Conservation (phyloP, 35 echinoderm and acorn worm species). For the Apostichopus japonicus region DNA sequence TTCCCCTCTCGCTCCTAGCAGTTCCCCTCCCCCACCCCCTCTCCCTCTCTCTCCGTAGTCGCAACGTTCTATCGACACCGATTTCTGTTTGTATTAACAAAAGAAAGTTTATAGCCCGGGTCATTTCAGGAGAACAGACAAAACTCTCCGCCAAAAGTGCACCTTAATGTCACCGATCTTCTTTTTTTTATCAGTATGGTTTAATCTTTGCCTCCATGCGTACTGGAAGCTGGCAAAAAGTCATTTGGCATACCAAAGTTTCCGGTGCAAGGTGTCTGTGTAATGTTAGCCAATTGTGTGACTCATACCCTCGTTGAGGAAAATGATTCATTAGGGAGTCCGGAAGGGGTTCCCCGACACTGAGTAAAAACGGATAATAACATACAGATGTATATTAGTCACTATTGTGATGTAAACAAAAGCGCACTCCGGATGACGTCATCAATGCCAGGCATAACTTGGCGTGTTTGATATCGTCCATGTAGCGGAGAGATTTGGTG, state of each 20-base stretch:
- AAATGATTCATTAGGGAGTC: constrained; percentile 25
- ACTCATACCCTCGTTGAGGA: constrained; percentile 33
- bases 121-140: no score
- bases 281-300: constrained; percentile 18
- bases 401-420: background rate
- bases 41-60: no score
- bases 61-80: no score
- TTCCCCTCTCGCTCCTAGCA: no score
- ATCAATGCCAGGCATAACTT: background rate
- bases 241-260: background rate
- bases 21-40: no score
- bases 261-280: constrained; percentile 21
- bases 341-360: constrained; percentile 39
- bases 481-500: no score
- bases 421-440: constrained; percentile 6
- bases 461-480: no score
- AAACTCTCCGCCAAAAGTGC: no score
- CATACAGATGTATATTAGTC: constrained; percentile 14
- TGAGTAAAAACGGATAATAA: background rate
- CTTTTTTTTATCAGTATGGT: no score
- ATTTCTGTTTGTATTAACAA: no score
- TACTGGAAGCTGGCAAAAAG: background rate
- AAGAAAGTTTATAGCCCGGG: no score
- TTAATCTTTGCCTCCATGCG: background rate
- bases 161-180: no score